A percentile compares a stretch with the other conserved stretches of the same genome.
Conservation (phyloP, 2,797 vertebrate species). For the Notolepis coatsorum region DNA sequence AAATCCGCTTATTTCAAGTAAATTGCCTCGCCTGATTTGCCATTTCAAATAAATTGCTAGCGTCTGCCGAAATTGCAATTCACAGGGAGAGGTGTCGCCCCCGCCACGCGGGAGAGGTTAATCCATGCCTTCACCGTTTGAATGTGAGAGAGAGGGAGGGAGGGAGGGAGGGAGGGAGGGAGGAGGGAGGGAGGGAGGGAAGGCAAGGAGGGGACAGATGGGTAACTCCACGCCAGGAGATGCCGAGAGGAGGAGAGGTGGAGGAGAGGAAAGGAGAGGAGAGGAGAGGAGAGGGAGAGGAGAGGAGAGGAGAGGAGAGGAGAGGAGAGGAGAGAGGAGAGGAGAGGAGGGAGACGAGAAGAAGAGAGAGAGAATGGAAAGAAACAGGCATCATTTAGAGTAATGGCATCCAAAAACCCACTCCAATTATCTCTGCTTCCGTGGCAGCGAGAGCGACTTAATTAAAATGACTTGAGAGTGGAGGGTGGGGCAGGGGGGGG, state of each 20-base stretch:
- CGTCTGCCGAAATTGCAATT: constrained; percentile 77
- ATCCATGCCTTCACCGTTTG: constrained; percentile 79
- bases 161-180: constrained; percentile 42
- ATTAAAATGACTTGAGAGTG: constrained; percentile 88
- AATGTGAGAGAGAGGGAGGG: constrained; percentile 71
- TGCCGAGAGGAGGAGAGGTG: constrained; percentile 47
- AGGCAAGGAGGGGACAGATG: constrained; percentile 58
- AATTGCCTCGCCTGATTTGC: constrained; percentile 78
- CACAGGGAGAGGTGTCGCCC: constrained; percentile 73
- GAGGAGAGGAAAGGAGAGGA: too few relatives aligned
- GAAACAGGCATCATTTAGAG: constrained; percentile 84
- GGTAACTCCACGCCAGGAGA: constrained; percentile 73
- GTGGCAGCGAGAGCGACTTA: constrained; percentile 88
- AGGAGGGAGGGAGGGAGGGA: constrained; percentile 42
- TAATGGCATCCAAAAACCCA: constrained; percentile 88
- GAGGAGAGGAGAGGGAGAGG: too few relatives aligned
- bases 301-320: constrained; percentile 33
- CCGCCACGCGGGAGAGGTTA: constrained; percentile 74
- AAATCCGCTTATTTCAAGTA: constrained; percentile 66
- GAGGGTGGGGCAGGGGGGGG: constrained; percentile 52
- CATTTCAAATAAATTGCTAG: constrained; percentile 80
- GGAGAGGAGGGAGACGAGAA: constrained; percentile 47
- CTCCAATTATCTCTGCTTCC: constrained; percentile 89
- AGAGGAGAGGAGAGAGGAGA: constrained; percentile 15
- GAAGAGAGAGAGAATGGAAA: constrained; percentile 74